phyloP scores from a whole-genome alignment of 2,888 invertebrate species.

The Drosophila eohydei region DNA sequence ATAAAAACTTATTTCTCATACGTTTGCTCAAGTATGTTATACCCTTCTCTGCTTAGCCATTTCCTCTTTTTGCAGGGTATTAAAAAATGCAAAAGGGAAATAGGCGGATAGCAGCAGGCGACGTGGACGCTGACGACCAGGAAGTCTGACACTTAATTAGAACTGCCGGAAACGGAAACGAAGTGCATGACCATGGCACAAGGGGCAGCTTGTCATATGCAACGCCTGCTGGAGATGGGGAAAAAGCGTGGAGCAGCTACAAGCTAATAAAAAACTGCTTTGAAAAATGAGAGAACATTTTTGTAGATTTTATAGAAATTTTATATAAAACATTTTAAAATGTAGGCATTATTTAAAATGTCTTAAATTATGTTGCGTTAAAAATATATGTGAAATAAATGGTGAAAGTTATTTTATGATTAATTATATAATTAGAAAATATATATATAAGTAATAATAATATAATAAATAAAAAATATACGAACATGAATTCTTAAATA shows the following conservation, averaged over 20 bases:
- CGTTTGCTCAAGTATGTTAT: no score
- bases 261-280: not conserved
- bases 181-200: slow-evolving; percentile 61
- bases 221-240: slow-evolving; percentile 20
- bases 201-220: slow-evolving; percentile 24
- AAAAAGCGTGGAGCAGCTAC: not conserved
- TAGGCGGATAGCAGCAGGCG: slow-evolving; percentile 14
- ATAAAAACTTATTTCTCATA: no score
- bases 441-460: no score
- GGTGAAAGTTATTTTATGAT: no score
- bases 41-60: not conserved
- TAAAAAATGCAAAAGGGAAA: slow-evolving; percentile 34
- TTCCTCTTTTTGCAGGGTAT: slow-evolving; percentile 9
- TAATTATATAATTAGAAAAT: no score
- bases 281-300: not conserved
- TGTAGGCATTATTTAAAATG: no score
- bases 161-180: slow-evolving; percentile 72
- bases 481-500: no score
- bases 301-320: not conserved
- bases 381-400: no score
- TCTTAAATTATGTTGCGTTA: no score
- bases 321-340: not conserved
- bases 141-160: slow-evolving; percentile 76
- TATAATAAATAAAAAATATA: no score
- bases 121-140: slow-evolving; percentile 42